Evolutionary conservation across 2,113 vertebrate species (phyloP).

Genomic region (Mormyrus lacerda): DNA sequence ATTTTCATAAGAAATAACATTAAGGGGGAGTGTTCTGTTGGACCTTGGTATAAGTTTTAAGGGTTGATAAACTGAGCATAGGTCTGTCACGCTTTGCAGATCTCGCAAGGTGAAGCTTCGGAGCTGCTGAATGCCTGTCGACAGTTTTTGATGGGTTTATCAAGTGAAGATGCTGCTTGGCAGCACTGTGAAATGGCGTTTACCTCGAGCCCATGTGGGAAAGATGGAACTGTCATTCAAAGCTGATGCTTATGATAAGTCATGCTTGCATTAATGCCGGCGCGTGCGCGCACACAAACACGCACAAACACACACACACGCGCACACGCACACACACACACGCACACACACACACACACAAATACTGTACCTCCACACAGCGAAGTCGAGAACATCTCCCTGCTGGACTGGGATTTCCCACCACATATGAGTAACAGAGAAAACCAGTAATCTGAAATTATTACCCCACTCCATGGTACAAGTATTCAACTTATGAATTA

Average conservation of each 20-base stretch:
- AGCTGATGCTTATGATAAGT: neutral
- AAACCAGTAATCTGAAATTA: too few relatives aligned
- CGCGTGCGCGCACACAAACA: neutral
- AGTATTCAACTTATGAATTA: neutral
- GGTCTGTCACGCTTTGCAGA: neutral
- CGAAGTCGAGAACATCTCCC: neutral
- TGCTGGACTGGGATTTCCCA: neutral
- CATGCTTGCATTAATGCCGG: neutral
- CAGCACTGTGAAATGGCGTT: neutral
- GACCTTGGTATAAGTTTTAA: neutral
- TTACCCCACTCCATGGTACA: neutral
- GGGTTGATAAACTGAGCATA: neutral
- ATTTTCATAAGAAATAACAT: neutral
- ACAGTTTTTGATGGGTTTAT: slow-evolving; percentile 2
- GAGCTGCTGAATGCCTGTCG: neutral
- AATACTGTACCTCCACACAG: neutral
- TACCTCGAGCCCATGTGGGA: neutral
- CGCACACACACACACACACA: neutral
- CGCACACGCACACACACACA: neutral
- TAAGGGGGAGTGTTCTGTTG: neutral
- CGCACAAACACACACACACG: neutral
- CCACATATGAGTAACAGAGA: neutral
- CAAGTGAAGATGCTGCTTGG: neutral
- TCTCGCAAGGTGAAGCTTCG: neutral
- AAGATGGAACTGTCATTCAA: neutral